Percentiles rank a stretch among this genome's conserved stretches.
Evolutionary conservation across 2,113 vertebrate genomes (phyloP).

Genomic region (Nothobranchius furzeri): DNA sequence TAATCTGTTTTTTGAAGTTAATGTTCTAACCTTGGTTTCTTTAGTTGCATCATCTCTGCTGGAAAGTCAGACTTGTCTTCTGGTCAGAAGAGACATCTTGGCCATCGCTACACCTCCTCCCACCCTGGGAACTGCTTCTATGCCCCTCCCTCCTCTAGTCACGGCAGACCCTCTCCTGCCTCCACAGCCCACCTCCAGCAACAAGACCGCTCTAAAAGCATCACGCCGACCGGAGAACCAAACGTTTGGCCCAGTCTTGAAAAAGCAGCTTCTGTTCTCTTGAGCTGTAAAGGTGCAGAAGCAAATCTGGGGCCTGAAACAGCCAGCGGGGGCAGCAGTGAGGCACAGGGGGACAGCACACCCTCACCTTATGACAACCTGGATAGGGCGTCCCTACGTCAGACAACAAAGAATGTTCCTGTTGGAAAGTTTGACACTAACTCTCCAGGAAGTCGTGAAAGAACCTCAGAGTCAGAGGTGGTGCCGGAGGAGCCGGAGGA

Average conservation of each 20-base stretch:
- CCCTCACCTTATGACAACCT: conserved; percentile 69
- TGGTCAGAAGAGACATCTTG: conserved; percentile 38
- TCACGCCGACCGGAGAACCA: conserved; percentile 19
- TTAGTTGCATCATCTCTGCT: conserved; percentile 26
- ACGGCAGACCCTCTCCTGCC: conserved; percentile 2
- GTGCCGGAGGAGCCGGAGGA: conserved; percentile 27
- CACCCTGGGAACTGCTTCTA: conserved; percentile 69
- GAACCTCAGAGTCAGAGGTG: not conserved
- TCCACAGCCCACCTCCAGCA: conserved; percentile 20
- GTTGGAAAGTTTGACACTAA: conserved; percentile 1
- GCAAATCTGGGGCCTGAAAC: conserved; percentile 8
- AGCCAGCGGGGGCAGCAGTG: conserved; percentile 63
- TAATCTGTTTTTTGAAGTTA: not conserved
- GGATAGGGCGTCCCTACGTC: conserved; percentile 13
- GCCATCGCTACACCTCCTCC: conserved; percentile 71
- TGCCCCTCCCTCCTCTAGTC: conserved; percentile 43
- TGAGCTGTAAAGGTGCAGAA: conserved; percentile 33
- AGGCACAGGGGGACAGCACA: conserved; percentile 65
- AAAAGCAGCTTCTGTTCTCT: conserved; percentile 51
- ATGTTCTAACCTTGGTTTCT: not conserved
- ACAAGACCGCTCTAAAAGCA: conserved; percentile 15
- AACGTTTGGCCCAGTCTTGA: conserved; percentile 22
- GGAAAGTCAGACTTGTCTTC: conserved; percentile 41
- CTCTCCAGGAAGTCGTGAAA: not conserved
- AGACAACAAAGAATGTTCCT: conserved; percentile 9